Base-by-base conservation (phyloP, 2,888 invertebrate genomes). In the Caradrina clavipalpis region DNA sequence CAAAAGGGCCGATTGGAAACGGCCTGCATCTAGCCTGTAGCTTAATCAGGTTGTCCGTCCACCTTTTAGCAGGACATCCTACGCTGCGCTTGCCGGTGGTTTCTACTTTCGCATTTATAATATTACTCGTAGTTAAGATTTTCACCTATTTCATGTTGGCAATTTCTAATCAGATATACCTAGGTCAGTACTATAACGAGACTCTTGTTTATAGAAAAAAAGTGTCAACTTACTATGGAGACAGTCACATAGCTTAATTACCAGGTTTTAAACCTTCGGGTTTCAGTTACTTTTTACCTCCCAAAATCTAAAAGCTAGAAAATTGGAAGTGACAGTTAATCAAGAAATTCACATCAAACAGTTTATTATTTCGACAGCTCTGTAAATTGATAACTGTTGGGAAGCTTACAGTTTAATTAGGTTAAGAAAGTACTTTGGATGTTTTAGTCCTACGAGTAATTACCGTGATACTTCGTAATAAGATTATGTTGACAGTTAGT, bases 321-420 rank as follows among this genome's bases (percentile, higher is more conserved):
- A 53, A 73, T 76, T 59, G 22, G 19, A 22, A 21, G 26, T 10
- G 69, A 45, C 76, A 69, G 49, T 50, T 50, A 76, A 73, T 76
- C 58, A 59, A 11, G 58, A 73, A 50, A 35, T 55, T 76, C 11
- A 26, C 45, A 49, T 55, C 49, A 21, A 42, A 19, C 54, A 26
- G 50, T 71, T 39, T 11, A 62, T 78, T 61, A 71, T 74, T 74
- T 78, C 72, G 74, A 71, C 74, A 73, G 69, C 69, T 65, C 55
- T 55, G 47, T 64, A 51, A 73, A 55, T 63, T 60, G 79, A 51
- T 78, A 60, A 68, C 47, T 62, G 57, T 55, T 54, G 35, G 11
- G 47, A 57, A 68, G 58, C 54, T 55, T 31, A 11, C 11, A 17
- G 53, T 42, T 72, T 76, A 73, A 69, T 76, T 69, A 59, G 26